Percentiles rank a stretch among this genome's conserved stretches.
phyloP scores from a whole-genome alignment of 2,888 invertebrate genomes.

The Drosophila recens region DNA sequence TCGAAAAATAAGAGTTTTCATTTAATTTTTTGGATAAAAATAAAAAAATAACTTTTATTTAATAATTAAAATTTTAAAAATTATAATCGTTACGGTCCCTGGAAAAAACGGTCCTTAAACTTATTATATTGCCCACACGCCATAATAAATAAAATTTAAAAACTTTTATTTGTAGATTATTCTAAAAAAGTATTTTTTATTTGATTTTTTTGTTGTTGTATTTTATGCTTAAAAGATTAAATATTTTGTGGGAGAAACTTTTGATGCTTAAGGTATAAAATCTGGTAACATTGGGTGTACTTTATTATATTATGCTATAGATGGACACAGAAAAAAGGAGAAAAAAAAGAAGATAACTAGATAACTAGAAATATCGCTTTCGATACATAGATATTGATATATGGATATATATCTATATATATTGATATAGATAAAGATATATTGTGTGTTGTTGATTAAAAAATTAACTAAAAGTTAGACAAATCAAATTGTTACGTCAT shows the following conservation, averaged over 20 bases:
- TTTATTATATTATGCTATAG: constrained; percentile 2
- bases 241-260: constrained; percentile 14
- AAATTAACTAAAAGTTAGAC: constrained; percentile 10
- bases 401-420: background rate
- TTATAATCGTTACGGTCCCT: too few species aligned
- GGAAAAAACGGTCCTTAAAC: too few species aligned
- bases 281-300: constrained; percentile 18
- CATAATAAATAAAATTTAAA: background rate
- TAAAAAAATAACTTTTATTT: too few species aligned
- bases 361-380: constrained; percentile 9
- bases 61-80: too few species aligned
- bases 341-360: constrained; percentile 7
- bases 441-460: constrained; percentile 1
- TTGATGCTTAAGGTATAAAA: constrained; percentile 5
- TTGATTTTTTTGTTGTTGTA: constrained; percentile 11
- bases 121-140: too few species aligned
- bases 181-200: constrained; percentile 24
- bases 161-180: constrained; percentile 13
- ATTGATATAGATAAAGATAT: background rate
- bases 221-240: constrained; percentile 18
- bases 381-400: constrained; percentile 18
- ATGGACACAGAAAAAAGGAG: constrained; percentile 14
- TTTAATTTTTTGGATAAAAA: too few species aligned
- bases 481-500: constrained; percentile 3
- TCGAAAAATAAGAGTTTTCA: too few species aligned